Evolutionary conservation across 2,113 vertebrate genomes (phyloP).

Genomic region (Dicerorhinus sumatrensis): DNA sequence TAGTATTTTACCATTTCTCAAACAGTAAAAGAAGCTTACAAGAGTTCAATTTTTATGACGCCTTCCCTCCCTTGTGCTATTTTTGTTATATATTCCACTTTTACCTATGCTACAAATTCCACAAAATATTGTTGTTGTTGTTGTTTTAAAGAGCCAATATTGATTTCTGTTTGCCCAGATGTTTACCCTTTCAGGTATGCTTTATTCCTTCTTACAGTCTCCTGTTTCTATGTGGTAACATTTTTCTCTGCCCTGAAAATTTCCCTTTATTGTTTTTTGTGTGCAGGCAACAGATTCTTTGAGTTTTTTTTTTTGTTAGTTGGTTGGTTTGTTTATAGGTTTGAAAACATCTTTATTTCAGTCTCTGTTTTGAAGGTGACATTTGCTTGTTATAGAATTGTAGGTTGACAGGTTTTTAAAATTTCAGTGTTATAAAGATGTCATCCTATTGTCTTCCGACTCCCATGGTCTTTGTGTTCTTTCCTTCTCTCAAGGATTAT

Average conservation of each 20-base stretch:
- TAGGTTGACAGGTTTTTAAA: background rate
- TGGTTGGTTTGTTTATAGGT: background rate
- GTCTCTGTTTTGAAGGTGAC: background rate
- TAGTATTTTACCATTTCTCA: background rate
- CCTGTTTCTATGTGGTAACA: background rate
- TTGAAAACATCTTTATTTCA: slow-evolving; percentile 2
- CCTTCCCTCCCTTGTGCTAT: background rate
- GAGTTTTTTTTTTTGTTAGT: background rate
- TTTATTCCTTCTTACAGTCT: background rate
- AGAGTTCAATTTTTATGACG: background rate
- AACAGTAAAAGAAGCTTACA: background rate
- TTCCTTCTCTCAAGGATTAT: background rate
- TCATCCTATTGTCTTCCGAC: background rate
- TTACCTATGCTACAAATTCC: background rate
- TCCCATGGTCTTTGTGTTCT: background rate
- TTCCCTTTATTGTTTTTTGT: background rate
- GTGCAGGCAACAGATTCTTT: background rate
- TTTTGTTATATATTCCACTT: slow-evolving; percentile 3
- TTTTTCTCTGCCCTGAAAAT: background rate
- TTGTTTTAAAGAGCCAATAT: background rate
- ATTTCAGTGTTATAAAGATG: background rate
- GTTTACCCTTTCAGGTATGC: background rate
- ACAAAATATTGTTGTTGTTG: background rate
- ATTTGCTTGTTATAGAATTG: background rate
- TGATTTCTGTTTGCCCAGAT: background rate